Conservation (phyloP, 2,797 vertebrate species). For the Poeciliopsis infans region DNA sequence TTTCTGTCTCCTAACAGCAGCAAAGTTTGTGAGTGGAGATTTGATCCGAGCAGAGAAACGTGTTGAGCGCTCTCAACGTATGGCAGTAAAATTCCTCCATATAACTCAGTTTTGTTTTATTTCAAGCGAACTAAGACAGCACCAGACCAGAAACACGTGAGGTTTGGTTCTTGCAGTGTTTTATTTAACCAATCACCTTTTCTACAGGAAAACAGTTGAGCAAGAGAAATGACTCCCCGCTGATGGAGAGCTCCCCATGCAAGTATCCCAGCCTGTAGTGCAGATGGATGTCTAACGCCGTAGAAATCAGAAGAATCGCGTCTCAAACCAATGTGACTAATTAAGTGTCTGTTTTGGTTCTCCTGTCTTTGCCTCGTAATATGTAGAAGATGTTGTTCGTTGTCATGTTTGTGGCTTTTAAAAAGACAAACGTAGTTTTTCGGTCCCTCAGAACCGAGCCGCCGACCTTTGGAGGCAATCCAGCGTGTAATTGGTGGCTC, state of each 20-base stretch:
- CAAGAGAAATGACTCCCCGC: constrained; percentile 89
- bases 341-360: constrained; percentile 33
- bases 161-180: background rate
- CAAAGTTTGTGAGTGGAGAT: too few relatives aligned
- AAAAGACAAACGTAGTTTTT: constrained; percentile 42
- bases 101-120: too few relatives aligned
- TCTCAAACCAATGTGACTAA: constrained; percentile 34
- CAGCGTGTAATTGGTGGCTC: constrained; percentile 5
- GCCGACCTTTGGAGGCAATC: constrained; percentile 28
- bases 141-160: too few relatives aligned
- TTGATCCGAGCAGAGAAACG: too few relatives aligned
- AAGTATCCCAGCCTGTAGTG: constrained; percentile 86
- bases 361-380: background rate
- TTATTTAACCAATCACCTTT: constrained; percentile 79
- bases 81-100: too few relatives aligned
- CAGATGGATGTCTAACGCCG: constrained; percentile 55
- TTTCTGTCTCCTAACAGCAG: background rate
- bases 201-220: constrained; percentile 94
- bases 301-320: constrained; percentile 37
- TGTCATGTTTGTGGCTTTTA: background rate
- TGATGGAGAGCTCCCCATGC: constrained; percentile 91
- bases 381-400: background rate
- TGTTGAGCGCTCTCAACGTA: too few relatives aligned
- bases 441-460: background rate
- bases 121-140: too few relatives aligned